Conservation (phyloP, 2,888 invertebrate genomes). For the Brenthis ino region DNA sequence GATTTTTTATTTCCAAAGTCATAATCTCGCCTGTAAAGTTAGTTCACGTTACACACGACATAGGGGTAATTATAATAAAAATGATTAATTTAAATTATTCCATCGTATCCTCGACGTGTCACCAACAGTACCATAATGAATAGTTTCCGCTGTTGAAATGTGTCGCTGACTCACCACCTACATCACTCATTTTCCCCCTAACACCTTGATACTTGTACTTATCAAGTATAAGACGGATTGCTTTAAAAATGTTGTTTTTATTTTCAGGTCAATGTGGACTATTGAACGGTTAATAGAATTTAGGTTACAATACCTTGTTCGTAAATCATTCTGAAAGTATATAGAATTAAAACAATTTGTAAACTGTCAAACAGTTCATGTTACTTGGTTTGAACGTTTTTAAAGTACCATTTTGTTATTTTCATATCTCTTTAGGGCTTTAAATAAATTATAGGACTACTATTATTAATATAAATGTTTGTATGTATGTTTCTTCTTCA, state of each 20-base stretch:
- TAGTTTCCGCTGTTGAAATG: conserved; percentile 66
- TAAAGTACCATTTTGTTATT: too few species aligned
- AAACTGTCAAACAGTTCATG: conserved; percentile 2
- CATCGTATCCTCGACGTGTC: conserved; percentile 11
- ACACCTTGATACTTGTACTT: conserved; percentile 25
- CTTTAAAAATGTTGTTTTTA: conserved; percentile 16
- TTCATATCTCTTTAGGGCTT: too few species aligned
- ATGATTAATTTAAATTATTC: conserved; percentile 11
- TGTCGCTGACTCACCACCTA: conserved; percentile 46
- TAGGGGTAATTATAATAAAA: background rate
- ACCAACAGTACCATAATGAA: conserved; percentile 62
- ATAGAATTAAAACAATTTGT: conserved; percentile 12
- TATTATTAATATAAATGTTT: too few species aligned
- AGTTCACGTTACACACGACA: too few species aligned
- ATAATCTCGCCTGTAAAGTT: too few species aligned
- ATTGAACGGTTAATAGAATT: conserved; percentile 9
- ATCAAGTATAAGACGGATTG: conserved; percentile 32
- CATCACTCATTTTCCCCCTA: conserved; percentile 32
- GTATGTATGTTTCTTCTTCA: too few species aligned
- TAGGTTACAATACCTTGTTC: conserved; percentile 8
- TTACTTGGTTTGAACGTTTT: conserved; percentile 8
- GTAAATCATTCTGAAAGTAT: conserved; percentile 6
- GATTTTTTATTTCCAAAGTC: too few species aligned
- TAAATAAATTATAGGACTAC: too few species aligned
- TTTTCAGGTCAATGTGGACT: conserved; percentile 10